Conservation (phyloP, 2,113 vertebrate species). For the Trogon surrucura region DNA sequence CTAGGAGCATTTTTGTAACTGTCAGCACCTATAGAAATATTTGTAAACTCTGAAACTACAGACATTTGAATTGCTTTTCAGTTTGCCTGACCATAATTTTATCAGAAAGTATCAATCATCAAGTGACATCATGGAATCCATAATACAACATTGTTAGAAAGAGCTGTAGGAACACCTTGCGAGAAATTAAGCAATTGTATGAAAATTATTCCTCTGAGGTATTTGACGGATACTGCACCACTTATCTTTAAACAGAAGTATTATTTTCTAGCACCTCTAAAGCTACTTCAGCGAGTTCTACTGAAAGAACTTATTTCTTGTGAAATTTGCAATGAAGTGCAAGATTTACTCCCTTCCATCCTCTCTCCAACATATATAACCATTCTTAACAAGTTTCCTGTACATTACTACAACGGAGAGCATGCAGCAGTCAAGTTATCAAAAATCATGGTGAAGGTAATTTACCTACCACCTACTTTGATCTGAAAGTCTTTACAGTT, state of each 20-base stretch:
- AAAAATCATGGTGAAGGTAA: background rate
- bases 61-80: background rate
- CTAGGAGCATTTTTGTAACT: background rate
- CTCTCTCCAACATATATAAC: background rate
- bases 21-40: background rate
- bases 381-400: background rate
- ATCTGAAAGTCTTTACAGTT: background rate
- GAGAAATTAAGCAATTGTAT: background rate
- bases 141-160: background rate
- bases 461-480: background rate
- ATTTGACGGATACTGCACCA: background rate
- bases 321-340: background rate
- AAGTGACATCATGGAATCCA: background rate
- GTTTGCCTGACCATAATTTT: background rate
- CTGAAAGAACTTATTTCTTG: background rate
- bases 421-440: background rate
- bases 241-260: background rate
- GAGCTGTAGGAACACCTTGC: background rate
- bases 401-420: background rate
- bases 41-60: background rate
- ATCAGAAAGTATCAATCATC: background rate
- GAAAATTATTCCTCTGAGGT: conserved; percentile 1
- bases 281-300: background rate
- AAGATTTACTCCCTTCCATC: background rate
- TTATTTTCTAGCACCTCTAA: background rate